Conservation (phyloP, 2,113 vertebrate species). For the Colius striatus region DNA sequence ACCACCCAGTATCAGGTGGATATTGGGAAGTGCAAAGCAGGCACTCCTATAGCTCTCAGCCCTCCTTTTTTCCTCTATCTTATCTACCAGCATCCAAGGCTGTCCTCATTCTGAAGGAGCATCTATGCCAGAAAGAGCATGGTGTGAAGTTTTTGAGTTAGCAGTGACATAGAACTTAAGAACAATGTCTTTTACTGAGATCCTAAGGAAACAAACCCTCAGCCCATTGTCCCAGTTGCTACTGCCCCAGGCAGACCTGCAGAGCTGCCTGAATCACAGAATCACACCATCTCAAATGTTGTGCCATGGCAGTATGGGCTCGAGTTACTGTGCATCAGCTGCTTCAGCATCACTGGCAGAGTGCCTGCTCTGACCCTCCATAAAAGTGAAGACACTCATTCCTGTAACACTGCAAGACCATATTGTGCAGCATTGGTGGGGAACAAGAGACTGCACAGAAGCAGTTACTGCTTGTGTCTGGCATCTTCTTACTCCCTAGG, state of each 20-base stretch:
- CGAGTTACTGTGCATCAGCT: not conserved
- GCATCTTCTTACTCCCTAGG: not conserved
- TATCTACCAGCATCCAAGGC: not conserved
- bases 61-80: not conserved
- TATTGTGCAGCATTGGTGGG: not conserved
- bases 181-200: slow-evolving; percentile 1
- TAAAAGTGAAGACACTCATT: not conserved
- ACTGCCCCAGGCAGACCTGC: not conserved
- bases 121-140: not conserved
- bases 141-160: slow-evolving; percentile 26
- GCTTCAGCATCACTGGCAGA: not conserved
- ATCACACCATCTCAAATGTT: not conserved
- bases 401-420: not conserved
- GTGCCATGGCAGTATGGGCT: not conserved
- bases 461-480: not conserved
- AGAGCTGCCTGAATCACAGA: not conserved
- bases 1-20: rapidly evolving
- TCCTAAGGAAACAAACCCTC: not conserved
- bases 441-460: not conserved
- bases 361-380: not conserved
- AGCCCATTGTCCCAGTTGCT: not conserved
- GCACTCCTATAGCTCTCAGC: not conserved
- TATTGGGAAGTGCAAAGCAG: not conserved
- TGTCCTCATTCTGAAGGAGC: slow-evolving; percentile 31
- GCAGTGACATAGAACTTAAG: slow-evolving; percentile 16